A percentile compares a stretch with the other conserved stretches of the same genome.
These are phyloP conservation scores for Blastobasis adustella DNA, from an alignment of 2,888 invertebrate genomes.

Conservation along the genomic window DNA sequence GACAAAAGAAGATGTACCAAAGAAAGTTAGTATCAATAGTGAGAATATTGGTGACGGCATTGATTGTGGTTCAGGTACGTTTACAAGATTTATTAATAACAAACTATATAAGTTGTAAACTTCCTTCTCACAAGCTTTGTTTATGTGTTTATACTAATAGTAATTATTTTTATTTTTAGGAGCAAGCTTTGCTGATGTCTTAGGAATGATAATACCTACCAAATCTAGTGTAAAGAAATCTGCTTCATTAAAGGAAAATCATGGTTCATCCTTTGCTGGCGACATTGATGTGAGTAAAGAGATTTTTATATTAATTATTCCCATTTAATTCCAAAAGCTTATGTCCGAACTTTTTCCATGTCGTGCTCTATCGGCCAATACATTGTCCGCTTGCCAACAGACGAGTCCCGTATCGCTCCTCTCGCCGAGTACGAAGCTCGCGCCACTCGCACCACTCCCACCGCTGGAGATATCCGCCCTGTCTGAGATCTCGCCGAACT, in stretches of 20 bases:
- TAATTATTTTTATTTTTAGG: no score
- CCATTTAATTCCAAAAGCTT: no score
- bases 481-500: conserved; percentile 88
- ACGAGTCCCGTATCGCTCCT: conserved; percentile 66
- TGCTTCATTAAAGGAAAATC: conserved; percentile 15
- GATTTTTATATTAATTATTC: no score
- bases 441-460: conserved; percentile 72
- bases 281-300: no score
- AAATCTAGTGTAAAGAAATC: conserved; percentile 65
- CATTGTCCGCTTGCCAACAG: conserved; percentile 22
- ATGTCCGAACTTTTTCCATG: no score
- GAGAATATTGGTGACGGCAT: conserved; percentile 78
- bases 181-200: conserved; percentile 89
- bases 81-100: neutral
- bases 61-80: conserved; percentile 78
- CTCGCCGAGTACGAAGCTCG: conserved; percentile 74
- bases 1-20: conserved; percentile 61
- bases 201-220: conserved; percentile 81
- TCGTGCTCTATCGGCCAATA: no score
- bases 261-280: no score
- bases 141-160: no score
- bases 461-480: conserved; percentile 78
- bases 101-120: no score
- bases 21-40: conserved; percentile 42
- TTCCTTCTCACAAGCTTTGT: no score